Percentiles rank a stretch among this genome's conserved stretches.
These are phyloP conservation scores for Periparus ater DNA, from an alignment of 2,797 vertebrate genomes.

Conservation along the genomic window DNA sequence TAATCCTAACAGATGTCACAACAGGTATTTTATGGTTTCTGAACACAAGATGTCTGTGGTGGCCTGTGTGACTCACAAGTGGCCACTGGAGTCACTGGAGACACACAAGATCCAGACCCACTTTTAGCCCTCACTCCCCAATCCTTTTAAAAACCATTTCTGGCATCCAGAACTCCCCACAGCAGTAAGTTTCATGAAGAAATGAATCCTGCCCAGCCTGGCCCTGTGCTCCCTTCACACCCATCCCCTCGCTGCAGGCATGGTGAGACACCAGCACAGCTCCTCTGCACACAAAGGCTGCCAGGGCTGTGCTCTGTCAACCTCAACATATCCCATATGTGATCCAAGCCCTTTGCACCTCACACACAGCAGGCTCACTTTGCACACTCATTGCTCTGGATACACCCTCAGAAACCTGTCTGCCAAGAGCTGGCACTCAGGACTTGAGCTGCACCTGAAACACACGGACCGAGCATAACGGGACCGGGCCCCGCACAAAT, in stretches of 20 bases:
- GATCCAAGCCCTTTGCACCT: background rate
- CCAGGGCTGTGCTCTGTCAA: background rate
- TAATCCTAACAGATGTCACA: background rate
- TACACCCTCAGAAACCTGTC: background rate
- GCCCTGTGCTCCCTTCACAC: background rate
- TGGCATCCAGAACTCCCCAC: background rate
- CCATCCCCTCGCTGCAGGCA: background rate
- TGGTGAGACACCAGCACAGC: fast-evolving
- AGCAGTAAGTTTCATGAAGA: background rate
- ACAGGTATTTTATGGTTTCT: background rate
- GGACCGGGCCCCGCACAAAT: background rate
- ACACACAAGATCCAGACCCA: background rate
- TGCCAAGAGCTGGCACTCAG: background rate
- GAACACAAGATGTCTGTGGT: background rate
- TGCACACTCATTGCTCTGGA: background rate
- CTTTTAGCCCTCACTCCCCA: background rate
- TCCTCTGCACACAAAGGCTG: background rate
- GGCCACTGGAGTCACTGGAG: background rate
- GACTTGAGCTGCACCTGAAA: background rate
- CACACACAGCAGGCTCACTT: background rate
- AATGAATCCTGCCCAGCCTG: background rate
- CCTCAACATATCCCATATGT: background rate
- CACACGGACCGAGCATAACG: fast-evolving
- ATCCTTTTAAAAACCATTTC: background rate
- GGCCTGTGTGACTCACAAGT: fast-evolving